Conservation (phyloP, 2,113 vertebrate genomes). For the Athene cunicularia region DNA sequence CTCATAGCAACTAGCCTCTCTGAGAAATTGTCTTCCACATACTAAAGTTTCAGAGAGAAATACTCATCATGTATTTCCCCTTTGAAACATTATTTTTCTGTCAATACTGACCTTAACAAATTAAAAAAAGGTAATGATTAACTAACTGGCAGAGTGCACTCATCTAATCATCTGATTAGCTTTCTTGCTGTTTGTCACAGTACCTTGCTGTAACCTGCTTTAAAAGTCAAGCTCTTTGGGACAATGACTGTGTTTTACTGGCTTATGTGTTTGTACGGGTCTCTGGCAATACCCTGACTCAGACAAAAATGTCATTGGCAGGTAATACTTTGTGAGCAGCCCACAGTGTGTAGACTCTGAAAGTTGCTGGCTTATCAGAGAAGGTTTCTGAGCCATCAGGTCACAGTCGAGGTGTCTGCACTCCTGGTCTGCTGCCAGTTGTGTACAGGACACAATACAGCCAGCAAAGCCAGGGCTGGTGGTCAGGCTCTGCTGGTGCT, state of each 20-base stretch:
- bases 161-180: background rate
- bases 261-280: background rate
- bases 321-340: background rate
- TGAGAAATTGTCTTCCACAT: background rate
- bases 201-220: background rate
- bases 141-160: background rate
- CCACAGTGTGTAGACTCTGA: background rate
- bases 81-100: background rate
- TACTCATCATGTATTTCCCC: background rate
- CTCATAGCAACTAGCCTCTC: background rate
- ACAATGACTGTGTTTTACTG: background rate
- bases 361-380: background rate
- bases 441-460: background rate
- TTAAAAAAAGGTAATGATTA: background rate
- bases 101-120: background rate
- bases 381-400: background rate
- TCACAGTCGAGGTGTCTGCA: rapidly evolving
- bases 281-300: background rate
- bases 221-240: background rate
- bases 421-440: background rate
- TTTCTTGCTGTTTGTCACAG: background rate
- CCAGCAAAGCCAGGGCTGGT: background rate
- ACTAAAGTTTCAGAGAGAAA: background rate
- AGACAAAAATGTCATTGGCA: background rate
- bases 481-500: background rate